phyloP scores from a whole-genome alignment of 2,113 vertebrate species.

The Channa maculata region DNA sequence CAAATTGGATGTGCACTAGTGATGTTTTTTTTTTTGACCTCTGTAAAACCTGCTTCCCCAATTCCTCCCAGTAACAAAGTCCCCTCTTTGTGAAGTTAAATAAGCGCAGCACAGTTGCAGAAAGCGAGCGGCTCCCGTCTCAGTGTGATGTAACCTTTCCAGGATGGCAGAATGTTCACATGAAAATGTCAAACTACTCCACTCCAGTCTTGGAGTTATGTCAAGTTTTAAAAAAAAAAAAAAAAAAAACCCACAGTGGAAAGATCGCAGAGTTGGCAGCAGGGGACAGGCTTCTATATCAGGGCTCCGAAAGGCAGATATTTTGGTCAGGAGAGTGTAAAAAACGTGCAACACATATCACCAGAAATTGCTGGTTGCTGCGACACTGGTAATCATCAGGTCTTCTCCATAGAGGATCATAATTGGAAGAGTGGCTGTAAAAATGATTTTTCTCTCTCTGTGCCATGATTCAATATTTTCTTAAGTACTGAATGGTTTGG shows the following conservation, averaged over 20 bases:
- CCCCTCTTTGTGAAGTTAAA: slow-evolving; percentile 6
- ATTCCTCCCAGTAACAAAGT: not conserved
- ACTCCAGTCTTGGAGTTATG: slow-evolving; percentile 40
- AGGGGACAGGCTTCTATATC: slow-evolving; percentile 38
- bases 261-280: slow-evolving; percentile 62
- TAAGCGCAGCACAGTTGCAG: slow-evolving; percentile 18
- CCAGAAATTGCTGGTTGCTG: slow-evolving; percentile 63
- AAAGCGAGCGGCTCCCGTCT: slow-evolving; percentile 29
- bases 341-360: slow-evolving; percentile 55
- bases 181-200: slow-evolving; percentile 56
- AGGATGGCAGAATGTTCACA: slow-evolving; percentile 59
- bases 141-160: slow-evolving; percentile 51
- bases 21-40: not conserved
- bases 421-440: slow-evolving; percentile 36
- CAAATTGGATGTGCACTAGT: not conserved
- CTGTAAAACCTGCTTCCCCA: not conserved
- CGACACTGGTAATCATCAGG: slow-evolving; percentile 48
- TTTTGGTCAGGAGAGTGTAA: slow-evolving; percentile 66
- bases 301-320: slow-evolving; percentile 47
- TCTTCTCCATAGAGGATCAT: slow-evolving; percentile 47
- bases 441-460: slow-evolving; percentile 42
- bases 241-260: slow-evolving; percentile 44
- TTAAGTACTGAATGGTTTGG: slow-evolving; percentile 51
- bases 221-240: slow-evolving; percentile 33
- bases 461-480: slow-evolving; percentile 50